Base-by-base conservation (phyloP, 1,140 invertebrate genomes). In the Steinernema khuongi region DNA sequence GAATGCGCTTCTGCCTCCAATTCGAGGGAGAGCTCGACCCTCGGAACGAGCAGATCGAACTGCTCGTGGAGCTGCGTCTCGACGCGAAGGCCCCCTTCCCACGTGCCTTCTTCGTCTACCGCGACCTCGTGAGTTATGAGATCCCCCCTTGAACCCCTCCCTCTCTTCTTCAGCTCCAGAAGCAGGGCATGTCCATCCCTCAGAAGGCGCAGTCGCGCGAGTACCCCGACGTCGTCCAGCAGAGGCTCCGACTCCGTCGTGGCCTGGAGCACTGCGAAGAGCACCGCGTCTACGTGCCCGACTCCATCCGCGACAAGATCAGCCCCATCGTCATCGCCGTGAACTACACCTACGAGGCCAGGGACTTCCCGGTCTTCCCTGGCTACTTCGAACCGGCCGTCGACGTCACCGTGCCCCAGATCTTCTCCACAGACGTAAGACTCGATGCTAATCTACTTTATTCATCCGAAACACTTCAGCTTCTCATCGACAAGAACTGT, bases 401-500 rank as follows among this genome's bases (percentile, higher is more conserved):
- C 22, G 83, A 84, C 66, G 85, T 81, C 1, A 84, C 82, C 0
- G 50, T 82, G 19, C 76, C 79, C 1, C 74, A 77, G 19, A 32
- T 71, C n/a, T 79, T 85, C 70, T 73, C 79, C 31, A 81, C 80
- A 29, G 85, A 84, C 28, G 70, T 79, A 28, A 72, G 67, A n/a
- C 50, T 14, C 22, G 11, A 41, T 7, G n/a, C 26, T 17, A 26
- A 74, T 2, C 17, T 32, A 1, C 70, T 1, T 7, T 14, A 4
- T 18, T 31, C 70, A 41, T 26, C 1, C 17, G 14, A 19, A 4
- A 22, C 28, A 44, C 43, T 74, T 73, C 89, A 89, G 70, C 85
- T 89, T 0, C 90, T 89, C 72, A 95, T 97, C 75, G 90, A 91
- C 79, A 97, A 96, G 87, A 94, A 97, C 83, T 97, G 94, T 85